Evolutionary conservation across 2,888 invertebrate genomes (phyloP), one percentile per base, ranked within the genome.

Genomic region (Cabera pusaria): DNA sequence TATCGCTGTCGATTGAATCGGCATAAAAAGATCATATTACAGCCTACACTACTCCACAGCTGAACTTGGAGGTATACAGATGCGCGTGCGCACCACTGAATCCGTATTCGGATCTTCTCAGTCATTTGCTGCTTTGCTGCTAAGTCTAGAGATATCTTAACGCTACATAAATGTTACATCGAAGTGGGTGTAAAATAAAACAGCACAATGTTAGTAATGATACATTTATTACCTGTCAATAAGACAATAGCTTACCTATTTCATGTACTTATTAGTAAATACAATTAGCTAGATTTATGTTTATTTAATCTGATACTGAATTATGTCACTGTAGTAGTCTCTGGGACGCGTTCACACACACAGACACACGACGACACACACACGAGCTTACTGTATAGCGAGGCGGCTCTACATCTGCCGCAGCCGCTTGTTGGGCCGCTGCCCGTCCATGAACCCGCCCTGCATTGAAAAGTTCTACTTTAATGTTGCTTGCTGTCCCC

Each of bases 211-310:
- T 87, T 85, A 86, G 86, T 86, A 80, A 80, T 82, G 75, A 52
- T 50, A 75, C 72, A 77, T 87, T 85, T 84, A 87, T 86, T 85
- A 83, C 71, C 68, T 81, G 88, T 86, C 87, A 87, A 86, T 48
- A 83, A 84, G 68, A 84, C 83, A 81, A 68, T 76, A 80, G 73
- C 83, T 88, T 84, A 86, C 68, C 72, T 66, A 73, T 69, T 74
- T 59, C 70, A 72, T 85, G 86, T 84, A 85, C 88, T 88, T 86
- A n/a, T n/a, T n/a, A 86, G 87, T 87, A 86, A 87, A 87, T 88
- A 88, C 74, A 88, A 88, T 86, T 88, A 77, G 71, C 85, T 87
- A 86, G 73, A 82, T 86, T 84, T 78, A 73, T 70, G 63, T 43
- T 12, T 31, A 38, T 40, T 33, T 49, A 32, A 37, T 46, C 42